Evolutionary conservation across 2,797 vertebrate genomes (phyloP).

Genomic region (Leptoclinus maculatus): DNA sequence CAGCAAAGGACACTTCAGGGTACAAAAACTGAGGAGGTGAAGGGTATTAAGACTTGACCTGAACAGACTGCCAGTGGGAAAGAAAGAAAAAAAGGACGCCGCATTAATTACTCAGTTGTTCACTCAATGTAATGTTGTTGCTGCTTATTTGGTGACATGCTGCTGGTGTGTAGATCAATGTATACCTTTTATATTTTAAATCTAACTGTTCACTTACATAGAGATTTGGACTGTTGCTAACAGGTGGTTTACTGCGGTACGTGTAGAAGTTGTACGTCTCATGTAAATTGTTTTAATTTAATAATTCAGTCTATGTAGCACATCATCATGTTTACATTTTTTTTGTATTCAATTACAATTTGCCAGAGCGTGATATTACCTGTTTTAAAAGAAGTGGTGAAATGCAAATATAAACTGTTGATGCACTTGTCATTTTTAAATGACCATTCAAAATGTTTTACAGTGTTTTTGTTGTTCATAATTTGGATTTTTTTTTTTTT

Average conservation of each 20-base stretch:
- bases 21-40: constrained; percentile 4
- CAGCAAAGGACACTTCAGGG: constrained; percentile 16
- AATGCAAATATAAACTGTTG: constrained; percentile 52
- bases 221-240: neutral
- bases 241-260: constrained; percentile 32
- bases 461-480: constrained; percentile 8
- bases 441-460: constrained; percentile 18
- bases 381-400: constrained; percentile 13
- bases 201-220: constrained; percentile 23
- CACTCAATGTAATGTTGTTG: constrained; percentile 64
- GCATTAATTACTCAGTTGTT: constrained; percentile 41
- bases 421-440: constrained; percentile 70
- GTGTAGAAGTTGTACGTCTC: constrained; percentile 34
- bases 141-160: constrained; percentile 68
- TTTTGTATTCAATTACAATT: constrained; percentile 47
- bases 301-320: constrained; percentile 58
- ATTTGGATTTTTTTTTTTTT: neutral
- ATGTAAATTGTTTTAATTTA: constrained; percentile 33
- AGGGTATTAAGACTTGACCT: neutral
- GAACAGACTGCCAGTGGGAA: constrained; percentile 4
- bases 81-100: neutral
- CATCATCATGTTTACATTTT: constrained; percentile 66
- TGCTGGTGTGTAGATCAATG: constrained; percentile 73
- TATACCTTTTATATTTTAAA: constrained; percentile 42
- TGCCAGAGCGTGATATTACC: constrained; percentile 29